Evolutionary conservation across 2,113 vertebrate genomes (phyloP).

Genomic region (Chloroceryle aenea): DNA sequence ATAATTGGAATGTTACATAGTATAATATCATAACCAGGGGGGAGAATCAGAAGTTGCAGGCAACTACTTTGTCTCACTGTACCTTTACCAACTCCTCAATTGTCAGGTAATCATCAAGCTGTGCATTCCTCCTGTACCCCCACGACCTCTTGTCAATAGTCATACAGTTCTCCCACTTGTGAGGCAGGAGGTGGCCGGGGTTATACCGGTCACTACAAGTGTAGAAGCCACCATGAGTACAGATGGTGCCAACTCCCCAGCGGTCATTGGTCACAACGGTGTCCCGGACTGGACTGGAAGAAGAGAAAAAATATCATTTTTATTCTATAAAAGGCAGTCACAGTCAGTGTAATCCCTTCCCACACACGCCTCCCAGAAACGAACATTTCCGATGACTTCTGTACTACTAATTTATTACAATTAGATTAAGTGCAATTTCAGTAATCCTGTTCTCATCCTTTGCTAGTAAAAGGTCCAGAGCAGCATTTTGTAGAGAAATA

Average conservation of each 20-base stretch:
- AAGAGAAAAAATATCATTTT: background rate
- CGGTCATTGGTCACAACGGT: constrained; percentile 95
- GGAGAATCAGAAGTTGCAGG: background rate
- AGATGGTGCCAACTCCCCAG: constrained; percentile 87
- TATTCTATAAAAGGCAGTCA: accelerated
- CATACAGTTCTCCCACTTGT: constrained; percentile 98
- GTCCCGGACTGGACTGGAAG: constrained; percentile 87
- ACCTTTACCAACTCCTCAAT: constrained; percentile 85
- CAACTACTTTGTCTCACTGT: background rate
- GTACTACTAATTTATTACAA: background rate
- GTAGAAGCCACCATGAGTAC: constrained; percentile 90
- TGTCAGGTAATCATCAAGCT: constrained; percentile 83
- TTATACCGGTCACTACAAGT: constrained; percentile 92
- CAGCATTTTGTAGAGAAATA: background rate
- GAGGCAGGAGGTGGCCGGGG: constrained; percentile 87
- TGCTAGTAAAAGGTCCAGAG: background rate
- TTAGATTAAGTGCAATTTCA: background rate
- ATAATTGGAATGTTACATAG: accelerated
- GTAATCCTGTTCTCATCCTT: background rate
- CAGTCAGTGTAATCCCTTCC: background rate
- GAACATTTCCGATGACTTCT: background rate
- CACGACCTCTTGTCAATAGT: constrained; percentile 89
- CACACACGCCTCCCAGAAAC: background rate
- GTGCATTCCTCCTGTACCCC: constrained; percentile 89
- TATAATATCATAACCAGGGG: background rate